A percentile compares a stretch with the other conserved stretches of the same genome.
Conservation (phyloP, 2,113 vertebrate genomes). For the Podarcis cretensis region DNA sequence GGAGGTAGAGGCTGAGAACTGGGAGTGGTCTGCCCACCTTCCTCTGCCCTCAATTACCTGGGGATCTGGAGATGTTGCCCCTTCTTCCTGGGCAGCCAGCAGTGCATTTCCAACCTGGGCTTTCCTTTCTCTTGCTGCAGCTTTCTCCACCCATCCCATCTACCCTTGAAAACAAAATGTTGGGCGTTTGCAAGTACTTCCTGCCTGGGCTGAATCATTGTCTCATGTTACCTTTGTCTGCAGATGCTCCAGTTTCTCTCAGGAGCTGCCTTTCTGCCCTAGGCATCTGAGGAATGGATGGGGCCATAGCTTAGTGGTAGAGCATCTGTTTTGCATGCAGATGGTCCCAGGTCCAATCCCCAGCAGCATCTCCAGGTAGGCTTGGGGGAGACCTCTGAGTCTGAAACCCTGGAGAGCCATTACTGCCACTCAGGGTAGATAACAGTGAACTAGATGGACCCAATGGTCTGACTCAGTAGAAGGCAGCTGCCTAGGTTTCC, state of each 20-base stretch:
- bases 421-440: no score
- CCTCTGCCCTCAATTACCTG: conserved; percentile 44
- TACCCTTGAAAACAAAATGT: not conserved
- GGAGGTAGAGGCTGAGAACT: not conserved
- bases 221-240: not conserved
- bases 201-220: not conserved
- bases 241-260: no score
- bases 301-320: not conserved
- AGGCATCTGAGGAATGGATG: not conserved
- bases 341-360: not conserved
- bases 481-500: no score
- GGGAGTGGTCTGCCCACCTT: conserved; percentile 19
- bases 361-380: no score
- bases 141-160: conserved; percentile 19
- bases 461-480: no score
- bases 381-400: no score
- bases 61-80: conserved; percentile 30
- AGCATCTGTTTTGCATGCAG: not conserved
- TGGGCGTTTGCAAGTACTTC: not conserved
- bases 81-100: conserved; percentile 50
- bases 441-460: no score
- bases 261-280: not conserved
- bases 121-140: conserved; percentile 48
- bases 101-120: conserved; percentile 63
- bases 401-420: no score